These are phyloP conservation scores for Coregonus clupeaformis DNA, from an alignment of 2,113 vertebrate species.

Conservation along the genomic window DNA sequence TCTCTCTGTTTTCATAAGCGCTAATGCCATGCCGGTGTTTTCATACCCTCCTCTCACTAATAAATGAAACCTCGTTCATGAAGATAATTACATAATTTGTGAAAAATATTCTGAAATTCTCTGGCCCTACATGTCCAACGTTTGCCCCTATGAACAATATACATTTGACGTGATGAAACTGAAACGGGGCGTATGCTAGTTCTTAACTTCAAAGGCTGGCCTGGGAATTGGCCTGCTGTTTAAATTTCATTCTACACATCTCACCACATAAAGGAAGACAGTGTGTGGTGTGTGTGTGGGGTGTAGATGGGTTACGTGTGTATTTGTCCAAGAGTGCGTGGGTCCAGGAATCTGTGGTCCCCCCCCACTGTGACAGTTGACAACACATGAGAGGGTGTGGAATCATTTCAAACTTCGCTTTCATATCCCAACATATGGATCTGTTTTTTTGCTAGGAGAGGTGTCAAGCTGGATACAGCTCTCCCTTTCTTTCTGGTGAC, in stretches of 20 bases:
- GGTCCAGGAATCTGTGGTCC: too few relatives aligned
- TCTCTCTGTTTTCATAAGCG: constrained; percentile 14
- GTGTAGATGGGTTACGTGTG: background rate
- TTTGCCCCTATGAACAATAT: constrained; percentile 59
- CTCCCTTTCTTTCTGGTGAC: background rate
- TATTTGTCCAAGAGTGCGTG: background rate
- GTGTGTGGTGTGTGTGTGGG: constrained; percentile 4
- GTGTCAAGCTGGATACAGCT: constrained; percentile 37
- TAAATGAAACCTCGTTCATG: constrained; percentile 44
- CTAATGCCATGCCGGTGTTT: background rate
- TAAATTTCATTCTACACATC: constrained; percentile 38
- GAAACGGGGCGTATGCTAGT: constrained; percentile 53
- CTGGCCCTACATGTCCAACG: constrained; percentile 30
- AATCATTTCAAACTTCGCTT: constrained; percentile 6
- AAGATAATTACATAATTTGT: constrained; percentile 55
- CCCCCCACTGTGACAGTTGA: too few relatives aligned
- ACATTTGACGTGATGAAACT: constrained; percentile 55
- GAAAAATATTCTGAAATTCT: constrained; percentile 40
- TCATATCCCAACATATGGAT: constrained; percentile 48
- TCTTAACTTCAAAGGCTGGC: constrained; percentile 56
- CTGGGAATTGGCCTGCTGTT: constrained; percentile 45
- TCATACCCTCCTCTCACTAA: constrained; percentile 25
- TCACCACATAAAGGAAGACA: constrained; percentile 38
- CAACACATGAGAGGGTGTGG: background rate
- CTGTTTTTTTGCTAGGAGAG: constrained; percentile 37